Conservation (phyloP, 2,888 invertebrate genomes). For the Eupsilia transversa region DNA sequence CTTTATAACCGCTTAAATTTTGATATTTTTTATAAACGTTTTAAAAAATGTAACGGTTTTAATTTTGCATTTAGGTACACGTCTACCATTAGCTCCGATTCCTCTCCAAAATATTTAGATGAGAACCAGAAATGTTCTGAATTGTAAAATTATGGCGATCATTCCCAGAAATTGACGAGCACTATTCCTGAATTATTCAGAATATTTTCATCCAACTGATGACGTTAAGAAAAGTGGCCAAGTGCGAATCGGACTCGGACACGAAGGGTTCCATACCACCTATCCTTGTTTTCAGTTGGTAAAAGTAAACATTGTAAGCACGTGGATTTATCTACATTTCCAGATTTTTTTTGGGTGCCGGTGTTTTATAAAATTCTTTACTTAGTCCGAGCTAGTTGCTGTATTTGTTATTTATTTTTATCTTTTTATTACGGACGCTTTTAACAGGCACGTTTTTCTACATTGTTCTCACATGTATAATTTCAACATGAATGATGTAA, state of each 20-base stretch:
- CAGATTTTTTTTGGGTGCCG: background rate
- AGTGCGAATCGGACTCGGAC: no score
- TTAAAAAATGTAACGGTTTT: no score
- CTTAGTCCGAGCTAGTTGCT: no score
- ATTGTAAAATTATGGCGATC: constrained; percentile 14
- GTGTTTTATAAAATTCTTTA: background rate
- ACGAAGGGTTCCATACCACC: no score
- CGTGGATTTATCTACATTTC: background rate
- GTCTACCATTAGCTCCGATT: constrained; percentile 8
- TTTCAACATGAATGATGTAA: no score
- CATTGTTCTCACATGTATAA: no score
- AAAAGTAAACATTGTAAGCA: background rate
- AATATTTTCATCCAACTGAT: constrained; percentile 10
- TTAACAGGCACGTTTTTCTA: no score
- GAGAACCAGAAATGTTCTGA: constrained; percentile 15
- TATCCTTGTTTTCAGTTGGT: background rate
- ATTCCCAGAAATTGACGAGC: constrained; percentile 12
- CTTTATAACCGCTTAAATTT: background rate
- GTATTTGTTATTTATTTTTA: no score
- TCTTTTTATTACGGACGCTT: no score
- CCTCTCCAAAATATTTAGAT: constrained; percentile 26
- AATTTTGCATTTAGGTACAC: no score
- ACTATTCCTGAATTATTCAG: constrained; percentile 13
- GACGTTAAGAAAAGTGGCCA: background rate
- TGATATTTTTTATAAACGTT: no score